Evolutionary conservation across 1,140 invertebrate genomes (phyloP).

Genomic region (Bactericera cockerelli): DNA sequence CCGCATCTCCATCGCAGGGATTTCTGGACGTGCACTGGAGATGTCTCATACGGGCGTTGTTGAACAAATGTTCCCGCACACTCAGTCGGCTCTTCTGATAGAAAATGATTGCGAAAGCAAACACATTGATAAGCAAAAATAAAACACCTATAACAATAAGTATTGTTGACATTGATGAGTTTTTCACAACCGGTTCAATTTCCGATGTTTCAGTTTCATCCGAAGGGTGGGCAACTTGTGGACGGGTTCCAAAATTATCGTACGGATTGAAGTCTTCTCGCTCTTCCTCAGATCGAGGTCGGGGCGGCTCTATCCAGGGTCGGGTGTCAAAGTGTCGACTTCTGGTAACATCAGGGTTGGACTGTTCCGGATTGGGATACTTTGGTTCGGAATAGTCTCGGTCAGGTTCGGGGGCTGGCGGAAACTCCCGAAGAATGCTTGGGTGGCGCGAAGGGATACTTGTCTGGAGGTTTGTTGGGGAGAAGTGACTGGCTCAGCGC

Average conservation of each 20-base stretch:
- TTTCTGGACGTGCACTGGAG: slow-evolving; percentile 2
- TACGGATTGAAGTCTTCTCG: not conserved
- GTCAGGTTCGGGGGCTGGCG: not conserved
- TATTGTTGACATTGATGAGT: slow-evolving; percentile 26
- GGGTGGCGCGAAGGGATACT: not conserved
- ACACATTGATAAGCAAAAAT: slow-evolving; percentile 68
- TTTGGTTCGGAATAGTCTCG: not conserved
- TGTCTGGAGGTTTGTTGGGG: slow-evolving; percentile 26
- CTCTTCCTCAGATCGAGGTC: not conserved
- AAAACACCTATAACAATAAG: slow-evolving; percentile 59
- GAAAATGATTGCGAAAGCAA: slow-evolving; percentile 57
- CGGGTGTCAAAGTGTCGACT: too few species aligned
- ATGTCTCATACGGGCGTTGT: slow-evolving; percentile 27
- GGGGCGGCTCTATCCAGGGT: not conserved
- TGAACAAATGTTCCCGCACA: slow-evolving; percentile 29
- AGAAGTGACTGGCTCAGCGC: slow-evolving; percentile 26
- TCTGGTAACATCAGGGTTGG: too few species aligned
- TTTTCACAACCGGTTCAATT: too few species aligned
- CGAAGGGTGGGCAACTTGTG: not conserved
- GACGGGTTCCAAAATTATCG: not conserved
- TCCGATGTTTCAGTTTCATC: not conserved
- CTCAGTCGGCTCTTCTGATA: slow-evolving; percentile 48
- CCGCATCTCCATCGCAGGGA: slow-evolving; percentile 20
- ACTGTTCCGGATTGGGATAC: not conserved
- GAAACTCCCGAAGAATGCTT: not conserved